Conservation (phyloP, 2,113 vertebrate species). For the Rattus rattus region DNA sequence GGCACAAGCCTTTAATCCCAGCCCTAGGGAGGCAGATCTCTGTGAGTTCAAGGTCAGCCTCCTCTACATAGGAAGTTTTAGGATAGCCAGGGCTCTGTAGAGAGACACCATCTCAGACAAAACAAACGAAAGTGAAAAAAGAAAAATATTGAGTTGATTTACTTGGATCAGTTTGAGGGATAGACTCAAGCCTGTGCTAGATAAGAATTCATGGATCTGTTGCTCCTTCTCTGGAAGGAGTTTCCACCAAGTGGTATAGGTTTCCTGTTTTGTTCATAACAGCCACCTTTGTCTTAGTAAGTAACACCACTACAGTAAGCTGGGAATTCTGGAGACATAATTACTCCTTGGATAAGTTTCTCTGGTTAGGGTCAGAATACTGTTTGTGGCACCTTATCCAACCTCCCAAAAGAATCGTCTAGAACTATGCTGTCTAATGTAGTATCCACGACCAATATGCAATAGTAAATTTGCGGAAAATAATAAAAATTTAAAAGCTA, state of each 20-base stretch:
- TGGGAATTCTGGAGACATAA: conserved; percentile 24
- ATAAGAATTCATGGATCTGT: background rate
- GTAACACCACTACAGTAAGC: background rate
- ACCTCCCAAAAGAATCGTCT: background rate
- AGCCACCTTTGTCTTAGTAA: conserved; percentile 30
- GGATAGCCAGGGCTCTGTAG: too few species aligned
- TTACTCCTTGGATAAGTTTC: background rate
- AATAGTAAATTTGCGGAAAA: background rate
- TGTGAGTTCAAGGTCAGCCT: background rate
- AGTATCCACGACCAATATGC: background rate
- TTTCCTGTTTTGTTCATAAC: conserved; percentile 1
- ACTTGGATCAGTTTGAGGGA: conserved; percentile 27
- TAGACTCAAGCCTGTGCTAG: background rate
- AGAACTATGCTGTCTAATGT: conserved; percentile 14
- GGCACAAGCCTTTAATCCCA: background rate
- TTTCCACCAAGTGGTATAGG: conserved; percentile 13
- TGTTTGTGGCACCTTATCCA: background rate
- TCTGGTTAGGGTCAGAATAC: conserved; percentile 16
- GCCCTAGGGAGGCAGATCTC: background rate
- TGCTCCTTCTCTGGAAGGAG: background rate
- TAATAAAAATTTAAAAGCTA: conserved; percentile 47
- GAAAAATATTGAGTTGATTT: background rate
- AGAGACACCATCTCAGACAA: background rate
- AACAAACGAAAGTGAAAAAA: background rate
- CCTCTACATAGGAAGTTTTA: background rate